A percentile compares a stretch with the other conserved stretches of the same genome.
Conservation (phyloP, 2,113 vertebrate species). For the Pterocles burchelli region DNA sequence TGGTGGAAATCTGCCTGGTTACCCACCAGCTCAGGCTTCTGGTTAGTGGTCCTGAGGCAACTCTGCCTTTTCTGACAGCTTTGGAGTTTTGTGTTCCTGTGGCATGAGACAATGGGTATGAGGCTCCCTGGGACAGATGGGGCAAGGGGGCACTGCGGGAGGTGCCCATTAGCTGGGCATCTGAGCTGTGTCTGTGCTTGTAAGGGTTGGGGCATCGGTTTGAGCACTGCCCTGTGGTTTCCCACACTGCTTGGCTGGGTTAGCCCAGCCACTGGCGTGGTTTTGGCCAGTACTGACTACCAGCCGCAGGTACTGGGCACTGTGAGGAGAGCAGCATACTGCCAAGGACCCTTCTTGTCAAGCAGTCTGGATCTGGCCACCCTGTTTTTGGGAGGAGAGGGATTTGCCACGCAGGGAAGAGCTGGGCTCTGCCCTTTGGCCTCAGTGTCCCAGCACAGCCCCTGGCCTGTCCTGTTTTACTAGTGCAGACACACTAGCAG, state of each 20-base stretch:
- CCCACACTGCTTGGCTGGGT: not conserved
- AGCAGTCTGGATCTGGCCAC: accelerated
- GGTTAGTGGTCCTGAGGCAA: not conserved
- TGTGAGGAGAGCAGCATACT: accelerated
- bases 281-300: not conserved
- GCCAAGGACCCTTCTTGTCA: not conserved
- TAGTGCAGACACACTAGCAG: not conserved
- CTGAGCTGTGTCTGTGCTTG: not conserved
- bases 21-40: not conserved
- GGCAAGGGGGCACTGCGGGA: not conserved
- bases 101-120: accelerated
- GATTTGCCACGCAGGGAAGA: not conserved
- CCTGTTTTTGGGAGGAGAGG: not conserved
- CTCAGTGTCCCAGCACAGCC: not conserved
- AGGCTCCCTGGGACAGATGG: not conserved
- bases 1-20: not conserved
- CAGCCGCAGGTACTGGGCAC: not conserved
- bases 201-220: accelerated
- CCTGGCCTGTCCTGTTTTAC: not conserved
- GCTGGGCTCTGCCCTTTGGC: not conserved
- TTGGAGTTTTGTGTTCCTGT: not conserved
- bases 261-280: not conserved
- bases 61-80: not conserved
- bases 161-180: not conserved
- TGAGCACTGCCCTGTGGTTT: not conserved